Conservation (phyloP, 2,113 vertebrate species). For the Stigmatopora nigra region DNA sequence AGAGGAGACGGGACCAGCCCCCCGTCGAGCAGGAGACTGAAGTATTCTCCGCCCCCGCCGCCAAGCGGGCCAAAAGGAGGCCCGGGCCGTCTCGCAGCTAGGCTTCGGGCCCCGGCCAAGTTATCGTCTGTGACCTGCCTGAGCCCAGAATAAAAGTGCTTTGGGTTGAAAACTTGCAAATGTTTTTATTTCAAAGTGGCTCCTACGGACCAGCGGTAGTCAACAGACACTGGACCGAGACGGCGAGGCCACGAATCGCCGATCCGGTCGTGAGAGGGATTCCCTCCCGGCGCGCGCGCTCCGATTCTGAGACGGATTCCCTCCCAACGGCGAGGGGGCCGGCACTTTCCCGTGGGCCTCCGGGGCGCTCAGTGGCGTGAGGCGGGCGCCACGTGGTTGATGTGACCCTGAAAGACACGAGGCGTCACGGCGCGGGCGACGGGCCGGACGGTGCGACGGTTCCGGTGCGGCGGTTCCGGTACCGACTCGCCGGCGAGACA, state of each 20-base stretch:
- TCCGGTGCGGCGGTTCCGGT: neutral
- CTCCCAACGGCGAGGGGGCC: neutral
- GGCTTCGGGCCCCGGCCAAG: neutral
- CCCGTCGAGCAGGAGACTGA: slow-evolving; percentile 15
- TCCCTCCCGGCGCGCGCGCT: too few species aligned
- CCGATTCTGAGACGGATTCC: too few species aligned
- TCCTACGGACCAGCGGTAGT: too few species aligned
- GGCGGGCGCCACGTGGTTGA: slow-evolving; percentile 42
- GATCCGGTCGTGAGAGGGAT: too few species aligned
- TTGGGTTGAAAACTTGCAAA: neutral
- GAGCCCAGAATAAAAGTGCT: too few species aligned
- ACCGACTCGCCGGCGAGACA: slow-evolving; percentile 55
- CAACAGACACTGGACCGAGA: too few species aligned
- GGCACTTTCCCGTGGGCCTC: too few species aligned
- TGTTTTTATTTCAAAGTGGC: neutral
- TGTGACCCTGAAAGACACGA: slow-evolving; percentile 41
- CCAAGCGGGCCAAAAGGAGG: slow-evolving; percentile 37
- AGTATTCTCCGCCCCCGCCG: slow-evolving; percentile 22
- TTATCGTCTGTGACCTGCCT: too few species aligned
- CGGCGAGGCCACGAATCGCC: too few species aligned
- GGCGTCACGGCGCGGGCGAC: neutral
- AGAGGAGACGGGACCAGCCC: slow-evolving; percentile 6
- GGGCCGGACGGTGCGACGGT: too few species aligned
- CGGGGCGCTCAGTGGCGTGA: slow-evolving; percentile 20
- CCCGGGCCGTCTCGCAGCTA: neutral